A percentile compares a stretch with the other conserved stretches of the same genome.
Conservation (phyloP, 2,113 vertebrate genomes). For the Tinamus guttatus region DNA sequence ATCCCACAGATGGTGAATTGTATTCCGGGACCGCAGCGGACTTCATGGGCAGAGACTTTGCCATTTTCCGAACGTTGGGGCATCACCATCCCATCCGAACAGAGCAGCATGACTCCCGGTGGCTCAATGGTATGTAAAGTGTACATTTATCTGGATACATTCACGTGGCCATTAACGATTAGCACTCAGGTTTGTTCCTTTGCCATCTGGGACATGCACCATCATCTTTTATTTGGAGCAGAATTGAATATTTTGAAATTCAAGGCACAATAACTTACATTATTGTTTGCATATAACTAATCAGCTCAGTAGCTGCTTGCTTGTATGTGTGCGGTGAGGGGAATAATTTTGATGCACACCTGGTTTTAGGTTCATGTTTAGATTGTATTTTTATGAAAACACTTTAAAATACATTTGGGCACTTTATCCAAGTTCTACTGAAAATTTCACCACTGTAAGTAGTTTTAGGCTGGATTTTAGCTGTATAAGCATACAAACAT, state of each 20-base stretch:
- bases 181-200: not conserved
- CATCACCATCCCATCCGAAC: conserved; percentile 97
- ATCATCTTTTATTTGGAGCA: not conserved
- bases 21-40: conserved; percentile 97
- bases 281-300: not conserved
- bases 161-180: not conserved
- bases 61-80: conserved; percentile 96
- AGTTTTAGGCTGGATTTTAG: not conserved
- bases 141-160: not conserved
- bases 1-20: conserved; percentile 89
- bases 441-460: not conserved
- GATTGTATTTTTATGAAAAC: not conserved
- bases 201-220: conserved; percentile 13
- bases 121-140: conserved; percentile 92
- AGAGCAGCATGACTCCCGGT: conserved; percentile 96
- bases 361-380: not conserved
- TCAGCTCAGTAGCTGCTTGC: not conserved
- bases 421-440: not conserved
- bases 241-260: not conserved
- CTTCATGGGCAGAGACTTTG: conserved; percentile 98
- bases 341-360: not conserved
- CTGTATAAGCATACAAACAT: not conserved
- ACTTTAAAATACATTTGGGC: conserved; percentile 7
- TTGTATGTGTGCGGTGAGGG: not conserved
- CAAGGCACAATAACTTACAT: not conserved